phyloP scores from a whole-genome alignment of 64 coral and sea anemone genomes.

The Orbicella faveolata region DNA sequence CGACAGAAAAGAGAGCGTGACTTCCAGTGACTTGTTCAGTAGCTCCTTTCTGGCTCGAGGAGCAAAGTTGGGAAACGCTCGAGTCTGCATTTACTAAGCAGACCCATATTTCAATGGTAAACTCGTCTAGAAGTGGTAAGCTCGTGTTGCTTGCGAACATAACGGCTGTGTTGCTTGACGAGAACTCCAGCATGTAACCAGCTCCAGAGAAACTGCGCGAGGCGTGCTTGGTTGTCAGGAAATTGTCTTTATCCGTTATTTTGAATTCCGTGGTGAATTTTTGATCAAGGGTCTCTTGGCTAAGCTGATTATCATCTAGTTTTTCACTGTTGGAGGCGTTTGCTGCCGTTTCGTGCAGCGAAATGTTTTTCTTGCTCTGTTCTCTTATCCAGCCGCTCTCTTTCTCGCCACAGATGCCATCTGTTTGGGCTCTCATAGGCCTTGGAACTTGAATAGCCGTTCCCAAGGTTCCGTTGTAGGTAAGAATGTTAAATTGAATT shows the following conservation, averaged over 20 bases:
- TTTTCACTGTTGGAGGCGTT: slow-evolving; percentile 3
- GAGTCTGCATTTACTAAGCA: slow-evolving; percentile 61
- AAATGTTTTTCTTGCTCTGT: slow-evolving; percentile 7
- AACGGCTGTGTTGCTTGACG: slow-evolving; percentile 49
- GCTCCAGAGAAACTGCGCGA: slow-evolving; percentile 65
- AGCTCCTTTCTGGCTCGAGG: not conserved
- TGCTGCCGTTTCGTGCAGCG: not conserved
- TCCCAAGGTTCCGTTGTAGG: slow-evolving; percentile 71
- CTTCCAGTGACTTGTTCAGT: not conserved
- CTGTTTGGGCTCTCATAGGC: slow-evolving; percentile 26
- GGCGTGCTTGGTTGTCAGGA: slow-evolving; percentile 54
- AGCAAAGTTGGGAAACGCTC: slow-evolving; percentile 29
- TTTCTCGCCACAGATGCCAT: slow-evolving; percentile 74
- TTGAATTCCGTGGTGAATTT: slow-evolving; percentile 4
- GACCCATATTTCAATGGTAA: slow-evolving; percentile 90
- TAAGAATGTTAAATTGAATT: slow-evolving; percentile 62
- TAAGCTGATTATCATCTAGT: slow-evolving; percentile 21
- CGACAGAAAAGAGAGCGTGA: slow-evolving; percentile 61
- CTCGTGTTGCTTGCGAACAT: slow-evolving; percentile 34
- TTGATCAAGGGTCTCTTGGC: slow-evolving; percentile 53
- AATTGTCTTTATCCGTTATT: slow-evolving; percentile 23
- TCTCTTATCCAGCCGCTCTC: slow-evolving; percentile 58
- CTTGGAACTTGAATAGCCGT: slow-evolving; percentile 58
- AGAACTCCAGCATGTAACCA: slow-evolving; percentile 79
- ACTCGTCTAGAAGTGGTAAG: slow-evolving; percentile 68